Conservation (phyloP, 2,888 invertebrate genomes). For the Tiphia femorata region DNA sequence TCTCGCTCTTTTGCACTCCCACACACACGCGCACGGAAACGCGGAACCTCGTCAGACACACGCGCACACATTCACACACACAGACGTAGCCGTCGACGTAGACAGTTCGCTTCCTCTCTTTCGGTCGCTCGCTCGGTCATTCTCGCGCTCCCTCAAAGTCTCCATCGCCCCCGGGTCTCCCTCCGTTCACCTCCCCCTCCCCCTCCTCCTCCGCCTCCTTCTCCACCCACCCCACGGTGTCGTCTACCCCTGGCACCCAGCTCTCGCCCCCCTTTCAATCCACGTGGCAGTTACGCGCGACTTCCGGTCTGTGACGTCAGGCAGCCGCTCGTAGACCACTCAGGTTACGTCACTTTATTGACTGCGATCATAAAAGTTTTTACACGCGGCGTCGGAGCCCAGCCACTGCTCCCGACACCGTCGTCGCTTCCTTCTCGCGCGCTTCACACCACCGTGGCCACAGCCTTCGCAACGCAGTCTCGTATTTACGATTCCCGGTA, state of each 20-base stretch:
- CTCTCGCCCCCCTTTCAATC: conserved; percentile 39
- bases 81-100: too few species aligned
- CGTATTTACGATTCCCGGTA: conserved; percentile 10
- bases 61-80: too few species aligned
- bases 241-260: conserved; percentile 17
- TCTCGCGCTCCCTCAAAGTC: conserved; percentile 24
- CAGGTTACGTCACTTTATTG: conserved; percentile 68
- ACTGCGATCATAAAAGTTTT: conserved; percentile 67
- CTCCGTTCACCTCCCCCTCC: not conserved
- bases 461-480: conserved; percentile 14
- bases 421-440: not conserved
- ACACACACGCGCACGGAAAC: conserved; percentile 8
- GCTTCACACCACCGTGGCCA: too few species aligned
- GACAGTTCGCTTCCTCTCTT: conserved; percentile 3
- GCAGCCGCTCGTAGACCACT: conserved; percentile 50
- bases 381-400: conserved; percentile 50
- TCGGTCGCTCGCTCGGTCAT: conserved; percentile 33
- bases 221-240: conserved; percentile 25
- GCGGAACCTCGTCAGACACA: too few species aligned
- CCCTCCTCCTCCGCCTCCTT: conserved; percentile 9
- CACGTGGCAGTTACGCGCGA: conserved; percentile 58
- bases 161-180: conserved; percentile 18
- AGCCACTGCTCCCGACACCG: not conserved
- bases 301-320: conserved; percentile 64
- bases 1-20: conserved; percentile 25